Percentiles rank a stretch among this genome's conserved stretches.
Conservation (phyloP, 2,113 vertebrate species). For the Atractosteus spatula region DNA sequence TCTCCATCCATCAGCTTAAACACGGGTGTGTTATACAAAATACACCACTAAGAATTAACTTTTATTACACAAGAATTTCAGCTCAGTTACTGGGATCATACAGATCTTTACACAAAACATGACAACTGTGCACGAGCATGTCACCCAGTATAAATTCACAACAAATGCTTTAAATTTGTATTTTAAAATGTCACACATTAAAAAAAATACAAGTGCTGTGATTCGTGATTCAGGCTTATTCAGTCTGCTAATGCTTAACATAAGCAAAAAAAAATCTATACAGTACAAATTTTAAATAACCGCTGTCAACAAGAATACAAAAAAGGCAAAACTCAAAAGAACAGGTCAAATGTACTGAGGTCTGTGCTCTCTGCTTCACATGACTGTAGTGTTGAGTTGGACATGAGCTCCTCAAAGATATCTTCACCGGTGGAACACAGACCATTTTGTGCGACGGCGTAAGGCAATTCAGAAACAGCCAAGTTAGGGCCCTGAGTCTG, state of each 20-base stretch:
- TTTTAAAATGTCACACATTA: too few species aligned
- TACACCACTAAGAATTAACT: too few species aligned
- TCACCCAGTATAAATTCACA: too few species aligned
- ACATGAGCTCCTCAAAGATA: slow-evolving; percentile 79
- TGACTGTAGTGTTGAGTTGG: slow-evolving; percentile 54
- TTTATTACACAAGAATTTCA: too few species aligned
- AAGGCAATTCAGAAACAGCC: not conserved
- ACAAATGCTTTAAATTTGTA: too few species aligned
- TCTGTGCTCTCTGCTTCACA: slow-evolving; percentile 62
- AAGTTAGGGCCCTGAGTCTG: slow-evolving; percentile 23
- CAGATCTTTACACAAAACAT: too few species aligned
- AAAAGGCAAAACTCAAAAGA: slow-evolving; percentile 66
- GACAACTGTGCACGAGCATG: too few species aligned
- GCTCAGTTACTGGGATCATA: too few species aligned
- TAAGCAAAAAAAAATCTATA: not conserved
- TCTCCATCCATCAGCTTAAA: too few species aligned
- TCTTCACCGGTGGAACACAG: slow-evolving; percentile 54
- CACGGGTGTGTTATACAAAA: too few species aligned
- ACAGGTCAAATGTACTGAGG: slow-evolving; percentile 74
- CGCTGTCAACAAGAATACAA: slow-evolving; percentile 35
- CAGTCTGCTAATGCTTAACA: not conserved
- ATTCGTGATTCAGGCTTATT: too few species aligned
- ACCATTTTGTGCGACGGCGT: slow-evolving; percentile 17
- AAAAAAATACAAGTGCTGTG: too few species aligned
- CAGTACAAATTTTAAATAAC: slow-evolving; percentile 28